Evolutionary conservation across 2,113 vertebrate species (phyloP).

Genomic region (Myxocyprinus asiaticus): DNA sequence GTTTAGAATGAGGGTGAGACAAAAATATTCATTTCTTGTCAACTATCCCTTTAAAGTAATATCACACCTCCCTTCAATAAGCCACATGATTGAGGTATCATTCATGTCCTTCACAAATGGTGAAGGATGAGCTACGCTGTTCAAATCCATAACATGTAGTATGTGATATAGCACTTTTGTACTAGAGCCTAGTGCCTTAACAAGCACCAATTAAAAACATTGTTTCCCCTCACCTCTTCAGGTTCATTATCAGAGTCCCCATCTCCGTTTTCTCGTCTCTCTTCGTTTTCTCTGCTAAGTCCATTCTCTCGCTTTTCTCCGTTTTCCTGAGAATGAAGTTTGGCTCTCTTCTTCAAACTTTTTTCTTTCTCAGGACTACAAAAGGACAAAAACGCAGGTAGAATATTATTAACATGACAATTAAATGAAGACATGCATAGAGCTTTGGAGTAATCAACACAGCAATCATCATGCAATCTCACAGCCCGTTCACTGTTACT

Average conservation of each 20-base stretch:
- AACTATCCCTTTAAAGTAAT: no score
- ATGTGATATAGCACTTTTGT: no score
- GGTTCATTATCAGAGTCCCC: slow-evolving; percentile 78
- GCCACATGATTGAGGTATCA: no score
- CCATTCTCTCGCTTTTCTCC: slow-evolving; percentile 79
- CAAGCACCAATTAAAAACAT: no score
- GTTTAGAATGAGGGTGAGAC: no score
- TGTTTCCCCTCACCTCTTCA: slow-evolving; percentile 78
- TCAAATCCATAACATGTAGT: no score
- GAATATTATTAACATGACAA: neutral
- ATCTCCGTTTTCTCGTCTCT: slow-evolving; percentile 80
- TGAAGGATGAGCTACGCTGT: no score
- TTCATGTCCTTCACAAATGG: no score
- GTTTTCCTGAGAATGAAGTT: slow-evolving; percentile 81
- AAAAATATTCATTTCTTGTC: no score
- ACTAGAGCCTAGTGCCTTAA: no score
- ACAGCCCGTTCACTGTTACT: no score
- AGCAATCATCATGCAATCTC: neutral
- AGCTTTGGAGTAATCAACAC: neutral
- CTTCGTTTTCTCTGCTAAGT: slow-evolving; percentile 77
- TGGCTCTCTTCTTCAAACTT: slow-evolving; percentile 85
- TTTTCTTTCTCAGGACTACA: slow-evolving; percentile 88
- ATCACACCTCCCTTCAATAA: no score
- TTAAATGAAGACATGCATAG: neutral
- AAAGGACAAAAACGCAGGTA: neutral